Base-by-base conservation (phyloP, 2,113 vertebrate species). In the Callipepla californica region DNA sequence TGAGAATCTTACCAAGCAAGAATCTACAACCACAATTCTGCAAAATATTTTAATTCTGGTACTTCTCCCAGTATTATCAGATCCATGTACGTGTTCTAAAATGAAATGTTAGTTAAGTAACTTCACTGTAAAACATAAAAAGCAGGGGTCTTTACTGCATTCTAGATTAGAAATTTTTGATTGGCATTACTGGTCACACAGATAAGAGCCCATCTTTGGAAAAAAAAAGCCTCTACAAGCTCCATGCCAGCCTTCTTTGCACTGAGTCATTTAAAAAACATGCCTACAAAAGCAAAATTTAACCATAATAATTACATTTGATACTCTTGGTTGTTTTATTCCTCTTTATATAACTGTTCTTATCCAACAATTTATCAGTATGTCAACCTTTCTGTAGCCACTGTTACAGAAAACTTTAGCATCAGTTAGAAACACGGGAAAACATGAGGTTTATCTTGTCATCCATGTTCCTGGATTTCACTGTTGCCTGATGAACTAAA, bases 321-420 rank as follows among this genome's bases (percentile, higher is more conserved):
- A 70, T 34, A 45, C 0, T 0, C 2, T 66, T 48, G 3, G 8
- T 17, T 65, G 11, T 23, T 77, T 87, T 50, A 62, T 32, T 23
- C 58, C 25, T 75, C 82, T 72, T 53, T 63, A 70, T 9, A 0
- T 44, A 47, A 72, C 6, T 65, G 14, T 40, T 51, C 16, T 20
- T 40, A 80, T 15, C 21, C 19, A 50, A n/a, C 57, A 36, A 22
- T 50, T 86, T 65, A 67, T 9, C 38, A 67, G 9, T 21, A 59
- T 6, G 38, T n/a, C 42, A 88, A 6, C 57, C 44, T 78, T 21
- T 85, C 51, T 16, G 13, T 28, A 85, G 65, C 7, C 50, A 92
- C 13, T n/a, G 23, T 23, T 78, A 74, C 51, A 58, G 17, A 45
- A 9, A 90, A 62, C 26, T 62, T 57, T 8, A 62, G 22, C 25